A percentile compares a stretch with the other conserved stretches of the same genome.
Conservation (phyloP, 2,113 vertebrate species). For the Muntiacus muntjak region DNA sequence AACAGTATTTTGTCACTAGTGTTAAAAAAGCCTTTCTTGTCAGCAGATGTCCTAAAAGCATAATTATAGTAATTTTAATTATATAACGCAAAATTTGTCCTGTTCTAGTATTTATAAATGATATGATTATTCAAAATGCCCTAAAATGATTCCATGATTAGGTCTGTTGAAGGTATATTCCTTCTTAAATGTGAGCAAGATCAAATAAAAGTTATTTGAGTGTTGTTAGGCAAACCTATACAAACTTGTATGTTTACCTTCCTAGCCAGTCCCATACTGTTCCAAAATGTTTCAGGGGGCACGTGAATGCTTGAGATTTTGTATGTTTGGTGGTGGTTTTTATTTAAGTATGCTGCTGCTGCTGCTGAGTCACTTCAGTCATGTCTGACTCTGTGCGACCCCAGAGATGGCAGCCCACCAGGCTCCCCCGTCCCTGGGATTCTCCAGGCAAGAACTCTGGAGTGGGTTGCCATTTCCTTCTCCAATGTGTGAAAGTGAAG, state of each 20-base stretch:
- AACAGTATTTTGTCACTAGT: neutral
- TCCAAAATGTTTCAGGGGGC: neutral
- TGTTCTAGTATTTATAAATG: neutral
- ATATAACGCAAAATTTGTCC: neutral
- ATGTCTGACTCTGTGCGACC: no score
- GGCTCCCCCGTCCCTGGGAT: no score
- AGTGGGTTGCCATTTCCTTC: no score
- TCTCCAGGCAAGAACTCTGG: no score
- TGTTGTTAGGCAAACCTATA: neutral
- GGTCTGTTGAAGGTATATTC: neutral
- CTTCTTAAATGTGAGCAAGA: conserved; percentile 1
- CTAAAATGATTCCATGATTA: neutral
- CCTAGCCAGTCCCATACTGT: neutral
- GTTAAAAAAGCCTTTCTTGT: neutral
- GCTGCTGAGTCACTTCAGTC: no score
- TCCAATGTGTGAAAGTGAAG: no score
- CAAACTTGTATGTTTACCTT: neutral
- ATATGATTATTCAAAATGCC: neutral
- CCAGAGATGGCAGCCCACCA: no score
- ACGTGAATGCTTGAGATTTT: neutral
- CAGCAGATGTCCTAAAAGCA: neutral
- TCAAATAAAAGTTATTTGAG: neutral
- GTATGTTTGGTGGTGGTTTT: neutral
- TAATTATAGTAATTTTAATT: neutral
- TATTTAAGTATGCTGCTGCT: neutral